Percentiles rank a stretch among this genome's conserved stretches.
Evolutionary conservation across 2,797 vertebrate genomes (phyloP).

Genomic region (Sandelia bainsii): DNA sequence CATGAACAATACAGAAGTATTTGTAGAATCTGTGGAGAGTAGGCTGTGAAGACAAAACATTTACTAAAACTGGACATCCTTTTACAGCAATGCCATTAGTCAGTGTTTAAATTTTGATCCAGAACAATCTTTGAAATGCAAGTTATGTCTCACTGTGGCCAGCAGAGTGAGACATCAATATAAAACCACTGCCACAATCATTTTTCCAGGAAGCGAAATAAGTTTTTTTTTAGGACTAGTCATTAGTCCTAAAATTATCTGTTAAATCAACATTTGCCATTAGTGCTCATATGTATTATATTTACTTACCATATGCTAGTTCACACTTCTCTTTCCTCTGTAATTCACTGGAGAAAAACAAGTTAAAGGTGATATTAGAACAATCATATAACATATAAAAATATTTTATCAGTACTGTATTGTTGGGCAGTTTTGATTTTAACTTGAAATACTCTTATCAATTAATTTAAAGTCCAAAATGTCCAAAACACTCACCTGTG

Average conservation of each 20-base stretch:
- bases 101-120: not conserved
- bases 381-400: not conserved
- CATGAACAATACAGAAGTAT: slow-evolving; percentile 9
- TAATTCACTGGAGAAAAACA: slow-evolving; percentile 88
- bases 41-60: slow-evolving; percentile 26
- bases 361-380: slow-evolving; percentile 24
- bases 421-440: not conserved
- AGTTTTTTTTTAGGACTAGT: too few relatives aligned
- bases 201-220: too few relatives aligned
- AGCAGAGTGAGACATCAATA: slow-evolving; percentile 9
- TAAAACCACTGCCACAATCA: too few relatives aligned
- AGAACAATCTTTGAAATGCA: not conserved
- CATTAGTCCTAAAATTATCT: too few relatives aligned
- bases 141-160: not conserved
- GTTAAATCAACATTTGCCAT: not conserved
- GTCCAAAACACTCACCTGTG: slow-evolving; percentile 85
- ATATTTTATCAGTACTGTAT: too few relatives aligned
- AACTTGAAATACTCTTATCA: not conserved
- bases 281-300: not conserved
- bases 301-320: slow-evolving; percentile 70
- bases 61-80: not conserved
- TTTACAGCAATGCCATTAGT: not conserved
- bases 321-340: slow-evolving; percentile 89
- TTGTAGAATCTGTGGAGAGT: slow-evolving; percentile 17
- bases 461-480: not conserved